Percentiles rank a stretch among this genome's conserved stretches.
phyloP scores from a whole-genome alignment of 2,113 vertebrate species.

The Mobula birostris region DNA sequence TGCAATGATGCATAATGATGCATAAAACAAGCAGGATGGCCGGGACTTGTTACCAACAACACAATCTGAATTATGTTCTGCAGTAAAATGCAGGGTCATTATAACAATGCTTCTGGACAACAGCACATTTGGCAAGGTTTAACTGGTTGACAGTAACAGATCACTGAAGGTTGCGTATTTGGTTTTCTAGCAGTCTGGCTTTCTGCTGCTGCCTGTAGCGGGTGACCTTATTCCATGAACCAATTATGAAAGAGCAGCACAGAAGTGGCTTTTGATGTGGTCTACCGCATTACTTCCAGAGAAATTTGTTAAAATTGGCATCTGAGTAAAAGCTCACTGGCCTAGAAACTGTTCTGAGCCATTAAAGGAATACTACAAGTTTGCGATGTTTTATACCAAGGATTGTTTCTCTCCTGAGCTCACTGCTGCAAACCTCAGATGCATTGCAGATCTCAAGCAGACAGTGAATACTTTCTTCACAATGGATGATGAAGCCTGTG shows the following conservation, averaged over 20 bases:
- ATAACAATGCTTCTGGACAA: background rate
- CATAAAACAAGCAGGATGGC: background rate
- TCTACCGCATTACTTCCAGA: background rate
- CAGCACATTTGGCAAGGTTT: background rate
- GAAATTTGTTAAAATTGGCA: background rate
- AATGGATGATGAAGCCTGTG: too few species aligned
- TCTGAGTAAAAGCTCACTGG: background rate
- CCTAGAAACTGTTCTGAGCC: too few species aligned
- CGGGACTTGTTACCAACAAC: background rate
- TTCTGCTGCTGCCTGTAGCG: background rate
- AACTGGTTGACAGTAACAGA: background rate
- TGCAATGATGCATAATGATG: background rate
- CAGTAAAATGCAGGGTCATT: background rate
- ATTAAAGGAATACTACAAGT: too few species aligned
- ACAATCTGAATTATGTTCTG: background rate
- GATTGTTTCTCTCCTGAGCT: too few species aligned
- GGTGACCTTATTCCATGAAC: background rate
- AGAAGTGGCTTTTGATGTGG: background rate
- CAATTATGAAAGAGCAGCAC: background rate
- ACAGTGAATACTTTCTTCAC: too few species aligned
- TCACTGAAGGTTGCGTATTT: background rate
- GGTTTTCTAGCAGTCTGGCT: background rate
- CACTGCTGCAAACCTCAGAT: too few species aligned
- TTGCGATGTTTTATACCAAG: too few species aligned
- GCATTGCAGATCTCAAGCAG: too few species aligned